Base-by-base conservation (phyloP, 2,113 vertebrate species). In the Lampris megalopsis region DNA sequence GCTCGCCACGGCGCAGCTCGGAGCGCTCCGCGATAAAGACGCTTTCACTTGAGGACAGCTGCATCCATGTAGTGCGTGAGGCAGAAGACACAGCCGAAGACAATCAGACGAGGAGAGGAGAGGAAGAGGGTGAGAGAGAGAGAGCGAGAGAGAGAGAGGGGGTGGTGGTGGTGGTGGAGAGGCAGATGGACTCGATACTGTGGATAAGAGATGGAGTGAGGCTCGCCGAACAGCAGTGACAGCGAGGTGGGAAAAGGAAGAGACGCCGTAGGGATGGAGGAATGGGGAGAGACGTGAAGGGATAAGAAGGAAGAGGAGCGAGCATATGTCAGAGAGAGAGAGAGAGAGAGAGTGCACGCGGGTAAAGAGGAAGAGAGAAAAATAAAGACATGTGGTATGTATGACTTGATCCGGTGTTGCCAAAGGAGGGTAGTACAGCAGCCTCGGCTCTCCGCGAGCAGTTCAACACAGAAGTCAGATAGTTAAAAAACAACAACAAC, bases 131-230 rank as follows among this genome's bases (percentile, higher is more conserved):
- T 24, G 24, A 1, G 71, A 75, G 63, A 50, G 36, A 69, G 59
- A 53, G 72, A 76, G 77, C 72, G 42, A 11, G 45, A 38, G 71
- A 66, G 36, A 48, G 57, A 54, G 53, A 75, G 45, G 53, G n/a
- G n/a, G 7, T 41, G 57, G 43, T 49, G 45, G 41, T 43, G 40
- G 6, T 40, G 6, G 57, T 9, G 56, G 59, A 60, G 58, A 71
- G 80, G 86, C 90, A 90, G 91, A 92, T 89, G 92, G 91, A 88
- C 85, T 89, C 77, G 75, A 69, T 72, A 90, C 74, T 80, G 81
- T 84, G 86, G 66, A 68, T 6, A 82, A 84, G 68, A 66, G 70
- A 75, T 69, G 45, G 58, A 76, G 81, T 68, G 85, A 84, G 79
- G 77, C 84, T 77, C 81, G 73, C 74, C 62, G 59, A 85, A 82